Evolutionary conservation across 2,113 vertebrate genomes (phyloP), one percentile per base, ranked within the genome.

Genomic region (Alosa alosa): DNA sequence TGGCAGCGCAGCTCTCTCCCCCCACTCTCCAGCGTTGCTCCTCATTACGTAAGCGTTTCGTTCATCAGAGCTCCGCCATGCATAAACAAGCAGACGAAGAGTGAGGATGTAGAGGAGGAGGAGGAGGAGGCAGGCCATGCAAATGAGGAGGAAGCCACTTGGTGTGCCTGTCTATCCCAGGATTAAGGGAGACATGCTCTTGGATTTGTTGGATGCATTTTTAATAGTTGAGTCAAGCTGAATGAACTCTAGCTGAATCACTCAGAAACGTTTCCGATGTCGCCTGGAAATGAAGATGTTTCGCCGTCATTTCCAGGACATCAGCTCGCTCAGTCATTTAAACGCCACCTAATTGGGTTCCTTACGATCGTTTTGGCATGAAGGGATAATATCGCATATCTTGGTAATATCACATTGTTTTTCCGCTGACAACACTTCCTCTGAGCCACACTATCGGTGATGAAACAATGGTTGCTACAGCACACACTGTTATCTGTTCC

Each of bases 11-110:
- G 8, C 25, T 36, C 2, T 9, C 3, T 25, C 68, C n/a, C 4
- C 39, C 78, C 49, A 3, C 85, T 88, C 88, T 86, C 75, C 81
- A 81, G 86, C 84, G 86, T 78, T 84, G 82, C 68, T 64, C 87
- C 83, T 89, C 84, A 85, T 90, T 92, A 90, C 84, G 8, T 89
- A 83, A 84, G 84, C 50, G 85, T 45, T 78, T 3, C 55, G 85
- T 45, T 81, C 31, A 78, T 78, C 81, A 75, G 86, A 86, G 86
- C 88, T 84, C 22, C 83, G 86, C 84, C 85, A 64, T 83, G 85
- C 84, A 87, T 91, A 44, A 45, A 20, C 85, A 89, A 90, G 87
- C 88, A 84, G 86, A 41, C 36, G 75, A 22, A 50, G 75, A 78
- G 36, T 4, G n/a, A 13, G 25, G 25, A 15, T 3, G 60, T 1